Evolutionary conservation across 1,140 invertebrate genomes (phyloP), one percentile per base, ranked within the genome.

Genomic region (Lordiphosa mommai): DNA sequence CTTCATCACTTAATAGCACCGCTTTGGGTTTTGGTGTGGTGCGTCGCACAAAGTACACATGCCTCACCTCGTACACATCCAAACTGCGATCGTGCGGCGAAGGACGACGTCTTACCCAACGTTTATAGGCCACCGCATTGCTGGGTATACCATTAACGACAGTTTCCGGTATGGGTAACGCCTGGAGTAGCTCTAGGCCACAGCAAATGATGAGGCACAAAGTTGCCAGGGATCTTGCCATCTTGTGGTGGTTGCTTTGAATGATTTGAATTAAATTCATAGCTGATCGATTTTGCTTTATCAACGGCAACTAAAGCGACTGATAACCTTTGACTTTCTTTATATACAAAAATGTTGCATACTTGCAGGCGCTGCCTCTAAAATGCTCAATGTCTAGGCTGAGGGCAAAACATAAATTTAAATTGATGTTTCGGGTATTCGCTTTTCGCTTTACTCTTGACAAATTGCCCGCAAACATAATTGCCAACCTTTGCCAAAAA

Each of bases 381-480:
- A 61, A 51, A 50, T 30, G 43, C 30, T 66, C 61, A 66, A 66
- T 65, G 61, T 64, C 61, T 40, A 60, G 46, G 46, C 46, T 34
- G 23, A 41, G 38, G 20, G 38, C 20, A 41, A 23, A 41, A 34
- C 57, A 63, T 53, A 64, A 44, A 64, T 64, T 52, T 41, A 17
- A 63, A 63, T 63, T 43, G 16, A 17, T 17, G 10, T 14, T 37
- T 16, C 32, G 20, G 10, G 8, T n/a, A 12, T 4, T 23, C 10
- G 1, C 7, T 38, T 38, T 27, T 20, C 38, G n/a, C 23, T n/a
- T 20, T 41, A 9, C 47, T 27, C 27, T 17, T 30, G 43, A 46
- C 61, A 64, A 64, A 64, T 53, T 64, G 61, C 59, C 61, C 61
- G 59, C 58, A 64, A 63, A 64, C 59, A 63, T 64, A 64, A 64